Evolutionary conservation across 2,797 vertebrate species (phyloP).

Genomic region (Peromyscus melanophrys): DNA sequence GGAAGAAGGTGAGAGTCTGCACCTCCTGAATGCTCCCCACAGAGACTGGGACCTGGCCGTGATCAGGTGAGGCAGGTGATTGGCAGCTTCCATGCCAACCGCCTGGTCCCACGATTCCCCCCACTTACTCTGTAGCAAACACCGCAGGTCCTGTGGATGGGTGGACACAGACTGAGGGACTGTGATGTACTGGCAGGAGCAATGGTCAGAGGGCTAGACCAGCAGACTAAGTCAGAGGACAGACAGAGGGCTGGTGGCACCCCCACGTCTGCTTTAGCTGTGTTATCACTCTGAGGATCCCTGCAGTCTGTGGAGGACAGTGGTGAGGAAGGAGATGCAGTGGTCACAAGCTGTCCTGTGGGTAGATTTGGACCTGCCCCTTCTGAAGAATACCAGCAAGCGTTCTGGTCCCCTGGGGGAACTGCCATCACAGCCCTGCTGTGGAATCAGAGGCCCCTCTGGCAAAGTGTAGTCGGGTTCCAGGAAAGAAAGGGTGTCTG

Average conservation of each 20-base stretch:
- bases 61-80: not conserved
- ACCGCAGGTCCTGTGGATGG: not conserved
- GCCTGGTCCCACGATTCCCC: accelerated
- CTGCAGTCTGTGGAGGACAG: accelerated
- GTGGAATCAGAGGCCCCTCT: not conserved
- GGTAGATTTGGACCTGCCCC: not conserved
- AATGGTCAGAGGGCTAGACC: not conserved
- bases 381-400: not conserved
- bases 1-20: not conserved
- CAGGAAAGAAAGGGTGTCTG: not conserved
- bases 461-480: not conserved
- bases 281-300: not conserved
- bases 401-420: not conserved
- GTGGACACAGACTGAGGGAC: not conserved
- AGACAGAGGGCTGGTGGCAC: not conserved
- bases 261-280: not conserved
- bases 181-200: not conserved
- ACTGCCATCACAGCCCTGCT: accelerated
- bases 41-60: accelerated
- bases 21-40: not conserved
- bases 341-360: not conserved
- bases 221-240: not conserved
- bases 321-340: not conserved
- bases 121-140: not conserved
- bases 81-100: not conserved